These are phyloP conservation scores for Podarcis cretensis DNA, from an alignment of 2,113 vertebrate species.

Conservation along the genomic window DNA sequence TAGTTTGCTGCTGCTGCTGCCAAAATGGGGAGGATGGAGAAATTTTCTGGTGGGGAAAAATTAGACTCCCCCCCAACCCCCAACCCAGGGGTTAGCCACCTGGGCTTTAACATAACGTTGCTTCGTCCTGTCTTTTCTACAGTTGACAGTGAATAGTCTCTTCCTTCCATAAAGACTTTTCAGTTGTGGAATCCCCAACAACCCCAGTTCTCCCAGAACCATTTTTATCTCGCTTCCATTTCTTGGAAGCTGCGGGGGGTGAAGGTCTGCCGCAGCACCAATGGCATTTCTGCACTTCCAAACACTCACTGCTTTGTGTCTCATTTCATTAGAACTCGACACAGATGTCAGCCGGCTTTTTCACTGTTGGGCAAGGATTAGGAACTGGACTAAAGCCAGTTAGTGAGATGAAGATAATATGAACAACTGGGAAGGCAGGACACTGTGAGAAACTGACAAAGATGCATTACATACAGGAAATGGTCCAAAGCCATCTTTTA, in stretches of 20 bases:
- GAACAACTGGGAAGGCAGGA: slow-evolving; percentile 55
- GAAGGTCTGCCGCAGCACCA: slow-evolving; percentile 30
- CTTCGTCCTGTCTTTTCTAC: too few species aligned
- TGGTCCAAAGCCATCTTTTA: slow-evolving; percentile 46
- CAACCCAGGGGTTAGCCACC: too few species aligned
- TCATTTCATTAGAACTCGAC: slow-evolving; percentile 63
- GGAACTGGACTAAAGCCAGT: slow-evolving; percentile 57
- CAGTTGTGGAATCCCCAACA: not conserved
- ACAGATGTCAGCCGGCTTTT: slow-evolving; percentile 54
- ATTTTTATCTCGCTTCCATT: slow-evolving; percentile 35
- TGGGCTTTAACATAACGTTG: not conserved
- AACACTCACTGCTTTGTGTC: slow-evolving; percentile 57
- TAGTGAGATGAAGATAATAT: slow-evolving; percentile 54
- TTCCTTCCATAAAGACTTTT: slow-evolving; percentile 29
- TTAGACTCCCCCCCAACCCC: too few species aligned
- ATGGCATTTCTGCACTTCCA: slow-evolving; percentile 40
- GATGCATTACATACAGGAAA: slow-evolving; percentile 36
- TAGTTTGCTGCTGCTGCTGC: too few species aligned
- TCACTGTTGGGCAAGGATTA: slow-evolving; percentile 47
- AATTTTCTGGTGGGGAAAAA: too few species aligned
- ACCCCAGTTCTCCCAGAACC: not conserved
- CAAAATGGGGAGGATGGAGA: too few species aligned
- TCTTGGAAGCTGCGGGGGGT: slow-evolving; percentile 45
- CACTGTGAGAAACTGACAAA: slow-evolving; percentile 51
- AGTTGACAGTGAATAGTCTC: not conserved